These are phyloP conservation scores for Flexamia atlantica DNA, from an alignment of 2,888 invertebrate genomes.

Conservation along the genomic window DNA sequence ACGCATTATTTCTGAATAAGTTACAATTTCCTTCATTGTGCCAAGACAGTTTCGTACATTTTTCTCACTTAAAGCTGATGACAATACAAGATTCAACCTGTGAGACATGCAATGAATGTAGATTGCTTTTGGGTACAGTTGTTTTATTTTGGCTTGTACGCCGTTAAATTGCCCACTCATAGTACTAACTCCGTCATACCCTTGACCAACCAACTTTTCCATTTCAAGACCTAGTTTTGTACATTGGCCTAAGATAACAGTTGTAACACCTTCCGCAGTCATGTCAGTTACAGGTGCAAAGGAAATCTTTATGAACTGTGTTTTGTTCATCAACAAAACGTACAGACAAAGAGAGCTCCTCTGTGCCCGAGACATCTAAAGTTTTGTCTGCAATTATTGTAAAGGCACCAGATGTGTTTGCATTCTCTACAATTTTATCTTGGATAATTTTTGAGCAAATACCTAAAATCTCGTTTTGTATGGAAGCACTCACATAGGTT, in stretches of 20 bases:
- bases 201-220: conserved; percentile 22
- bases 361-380: background rate
- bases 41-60: conserved; percentile 21
- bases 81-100: conserved; percentile 27
- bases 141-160: conserved; percentile 33
- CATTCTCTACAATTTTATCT: conserved; percentile 1
- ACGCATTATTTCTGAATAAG: conserved; percentile 45
- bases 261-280: conserved; percentile 11
- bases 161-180: conserved; percentile 41
- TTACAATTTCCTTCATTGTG: conserved; percentile 9
- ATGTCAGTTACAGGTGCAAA: conserved; percentile 17
- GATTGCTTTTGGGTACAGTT: conserved; percentile 21
- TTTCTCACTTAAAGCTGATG: background rate
- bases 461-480: conserved; percentile 39
- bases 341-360: conserved; percentile 13
- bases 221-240: conserved; percentile 11
- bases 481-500: conserved; percentile 17
- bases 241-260: background rate
- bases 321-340: conserved; percentile 13
- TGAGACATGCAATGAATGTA: conserved; percentile 45
- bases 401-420: conserved; percentile 16
- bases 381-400: conserved; percentile 18
- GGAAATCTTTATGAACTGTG: conserved; percentile 37
- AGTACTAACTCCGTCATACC: conserved; percentile 30
- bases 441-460: conserved; percentile 9